Base-by-base conservation (phyloP, 2,113 vertebrate species). In the Trichomycterus rosablanca region DNA sequence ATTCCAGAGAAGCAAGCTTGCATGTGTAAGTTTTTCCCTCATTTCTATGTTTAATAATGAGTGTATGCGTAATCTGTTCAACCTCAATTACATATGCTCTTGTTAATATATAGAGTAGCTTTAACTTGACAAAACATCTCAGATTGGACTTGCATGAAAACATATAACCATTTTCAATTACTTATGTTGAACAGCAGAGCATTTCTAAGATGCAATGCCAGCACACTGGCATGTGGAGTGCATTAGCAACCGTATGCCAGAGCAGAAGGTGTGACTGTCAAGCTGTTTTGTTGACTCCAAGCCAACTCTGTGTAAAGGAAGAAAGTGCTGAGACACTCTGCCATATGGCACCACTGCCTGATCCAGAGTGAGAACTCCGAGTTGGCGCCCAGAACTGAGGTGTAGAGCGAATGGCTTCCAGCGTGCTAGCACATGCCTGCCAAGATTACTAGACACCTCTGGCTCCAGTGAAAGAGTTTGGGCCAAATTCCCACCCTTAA, bases 1-100 rank as follows among this genome's bases (percentile, higher is more conserved):
- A 37, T 44, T 0, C 60, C 68, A 32, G 11, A 71, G 44, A 20
- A 74, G 15, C 64, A 74, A 46, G 15, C 58, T 0, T 1, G 49
- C 79, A 34, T 69, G 42, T 2, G 88, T 90, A 80, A 88, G 89
- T 88, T 45, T 39, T 48, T 10, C 18, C 44, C 2, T 26, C 3
- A 22, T 9, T 59, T 15, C 14, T n/a, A 2, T 14, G 5, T 2
- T 40, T 14, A n/a, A n/a, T 40, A n/a, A 7, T 2, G 12, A 40
- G 12, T 3, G n/a, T n/a, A n/a, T n/a, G n/a, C n/a, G n/a, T n/a
- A n/a, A n/a, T n/a, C n/a, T n/a, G n/a, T n/a, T n/a, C n/a, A n/a
- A n/a, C n/a, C n/a, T n/a, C n/a, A n/a, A n/a, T n/a, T n/a, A n/a
- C n/a, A n/a, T n/a, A n/a, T n/a, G n/a, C n/a, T n/a, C n/a, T n/a